A percentile compares a stretch with the other conserved stretches of the same genome.
These are phyloP conservation scores for Nothoprocta pentlandii DNA, from an alignment of 2,113 vertebrate genomes.

Conservation along the genomic window DNA sequence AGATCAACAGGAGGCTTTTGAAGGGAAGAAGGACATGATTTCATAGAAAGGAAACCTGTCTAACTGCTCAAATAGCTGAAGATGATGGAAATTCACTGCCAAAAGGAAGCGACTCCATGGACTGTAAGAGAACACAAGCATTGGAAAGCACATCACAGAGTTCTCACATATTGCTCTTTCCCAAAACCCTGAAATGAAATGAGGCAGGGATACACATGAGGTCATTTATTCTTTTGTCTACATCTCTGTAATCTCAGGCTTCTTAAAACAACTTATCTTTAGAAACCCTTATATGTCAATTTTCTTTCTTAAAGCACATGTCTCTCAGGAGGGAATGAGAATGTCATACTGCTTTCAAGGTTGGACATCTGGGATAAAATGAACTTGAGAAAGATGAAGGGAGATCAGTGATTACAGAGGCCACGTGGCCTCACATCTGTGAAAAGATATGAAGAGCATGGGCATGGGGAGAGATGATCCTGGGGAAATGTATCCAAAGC, in stretches of 20 bases:
- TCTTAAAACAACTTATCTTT: background rate
- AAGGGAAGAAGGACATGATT: background rate
- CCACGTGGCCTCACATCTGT: background rate
- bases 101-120: background rate
- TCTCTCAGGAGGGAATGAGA: background rate
- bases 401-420: background rate
- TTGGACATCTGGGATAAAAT: background rate
- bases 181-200: background rate
- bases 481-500: background rate
- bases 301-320: background rate
- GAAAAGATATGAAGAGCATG: background rate
- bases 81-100: background rate
- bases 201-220: background rate
- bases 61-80: background rate
- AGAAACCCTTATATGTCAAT: background rate
- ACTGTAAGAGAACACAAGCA: background rate
- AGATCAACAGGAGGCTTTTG: background rate
- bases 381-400: background rate
- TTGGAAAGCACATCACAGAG: background rate
- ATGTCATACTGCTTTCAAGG: background rate
- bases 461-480: background rate
- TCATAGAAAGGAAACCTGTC: accelerated
- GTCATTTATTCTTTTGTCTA: background rate
- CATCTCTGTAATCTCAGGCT: background rate
- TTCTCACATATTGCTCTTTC: background rate